Evolutionary conservation across 2,797 vertebrate species (phyloP).

Genomic region (Limnodromus scolopaceus): DNA sequence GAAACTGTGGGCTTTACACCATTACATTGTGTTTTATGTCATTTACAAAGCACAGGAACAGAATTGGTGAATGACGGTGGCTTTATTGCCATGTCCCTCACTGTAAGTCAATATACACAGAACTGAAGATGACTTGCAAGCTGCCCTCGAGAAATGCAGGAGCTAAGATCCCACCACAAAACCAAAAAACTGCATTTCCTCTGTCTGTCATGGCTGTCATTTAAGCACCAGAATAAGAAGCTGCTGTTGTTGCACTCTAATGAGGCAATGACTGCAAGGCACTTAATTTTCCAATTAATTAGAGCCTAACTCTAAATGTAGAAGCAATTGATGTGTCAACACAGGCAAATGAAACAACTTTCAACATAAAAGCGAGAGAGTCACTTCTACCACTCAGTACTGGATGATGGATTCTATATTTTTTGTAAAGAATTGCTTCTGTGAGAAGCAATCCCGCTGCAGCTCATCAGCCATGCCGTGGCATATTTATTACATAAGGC

Average conservation of each 20-base stretch:
- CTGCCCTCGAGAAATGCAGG: neutral
- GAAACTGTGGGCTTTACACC: neutral
- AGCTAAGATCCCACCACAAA: neutral
- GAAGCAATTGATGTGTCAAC: conserved; percentile 28
- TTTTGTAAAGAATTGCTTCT: neutral
- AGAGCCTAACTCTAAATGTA: conserved; percentile 20
- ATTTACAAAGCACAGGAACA: rapidly evolving
- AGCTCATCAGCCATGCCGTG: neutral
- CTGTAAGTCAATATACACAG: neutral
- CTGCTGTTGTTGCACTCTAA: neutral
- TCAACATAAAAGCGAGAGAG: neutral
- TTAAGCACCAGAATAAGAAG: neutral
- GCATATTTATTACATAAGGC: neutral
- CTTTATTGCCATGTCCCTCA: neutral
- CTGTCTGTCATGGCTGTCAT: neutral
- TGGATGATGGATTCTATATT: neutral
- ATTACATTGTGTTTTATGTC: neutral
- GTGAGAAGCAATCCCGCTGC: neutral
- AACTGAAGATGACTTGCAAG: neutral
- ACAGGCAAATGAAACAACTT: conserved; percentile 23
- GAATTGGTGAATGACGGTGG: neutral
- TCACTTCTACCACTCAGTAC: neutral
- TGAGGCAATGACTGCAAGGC: conserved; percentile 5
- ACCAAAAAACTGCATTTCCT: rapidly evolving
- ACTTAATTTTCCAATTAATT: conserved; percentile 56